Base-by-base conservation (phyloP, 1,140 invertebrate species). In the Diploscapter pachys region DNA sequence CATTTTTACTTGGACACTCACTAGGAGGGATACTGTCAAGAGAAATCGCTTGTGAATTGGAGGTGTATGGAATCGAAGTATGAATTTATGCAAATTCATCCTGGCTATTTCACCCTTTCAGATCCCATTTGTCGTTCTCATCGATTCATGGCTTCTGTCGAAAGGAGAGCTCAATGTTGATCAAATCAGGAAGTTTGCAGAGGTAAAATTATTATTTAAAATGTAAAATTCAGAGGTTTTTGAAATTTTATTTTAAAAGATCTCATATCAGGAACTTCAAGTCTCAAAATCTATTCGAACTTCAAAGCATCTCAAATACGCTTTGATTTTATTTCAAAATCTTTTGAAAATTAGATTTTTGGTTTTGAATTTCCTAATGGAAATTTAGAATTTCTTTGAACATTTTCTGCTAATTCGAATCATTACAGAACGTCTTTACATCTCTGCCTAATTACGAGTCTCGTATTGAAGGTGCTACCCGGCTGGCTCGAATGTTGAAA, bases 1-100 rank as follows among this genome's bases (percentile, higher is more conserved):
- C 79, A 9, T 63, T 82, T 13, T 57, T 81, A 31, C n/a, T 82
- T 54, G 81, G 81, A 3, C 81, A 81, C 59, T 81, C 81, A 2
- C 71, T 81, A 54, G 81, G 81, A 48, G 81, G 81, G 57, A 73
- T 79, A 64, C 63, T 81, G 50, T 71, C 73, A 55, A 64, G 72
- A 13, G 81, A 81, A 68, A 75, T 82, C 4, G 77, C 76, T 11
- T 54, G 71, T 49, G 64, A 81, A 48, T 64, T 81, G 3, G 79
- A 78, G 11, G 55, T 64, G 31, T 68, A 13, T 55, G 63, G 56
- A 51, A 55, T 52, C 52, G 66, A 68, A 55, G 66, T 68, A 50
- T n/a, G 9, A 31, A 31, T 31, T 31, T 31, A 31, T 31, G 31
- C 31, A 0, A 31, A 31, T 1, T 31, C 31, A 31, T 31, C 31